Conservation (phyloP, 2,888 invertebrate genomes). For the Oegoconia quadripuncta region DNA sequence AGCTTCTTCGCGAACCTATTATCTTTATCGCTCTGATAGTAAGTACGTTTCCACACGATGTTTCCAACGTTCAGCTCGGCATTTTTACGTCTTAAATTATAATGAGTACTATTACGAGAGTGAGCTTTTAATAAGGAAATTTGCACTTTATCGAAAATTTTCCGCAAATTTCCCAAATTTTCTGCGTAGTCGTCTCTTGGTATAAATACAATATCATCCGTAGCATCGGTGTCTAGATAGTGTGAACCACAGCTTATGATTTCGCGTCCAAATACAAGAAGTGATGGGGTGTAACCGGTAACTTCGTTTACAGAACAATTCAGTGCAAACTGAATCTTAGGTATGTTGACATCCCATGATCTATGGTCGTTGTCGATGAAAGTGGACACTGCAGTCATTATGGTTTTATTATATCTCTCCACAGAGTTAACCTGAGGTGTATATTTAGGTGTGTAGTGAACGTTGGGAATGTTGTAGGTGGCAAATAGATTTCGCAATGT, state of each 20-base stretch:
- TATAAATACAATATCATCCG: slow-evolving; percentile 1
- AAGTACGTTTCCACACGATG: slow-evolving; percentile 18
- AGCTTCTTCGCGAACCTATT: slow-evolving; percentile 21
- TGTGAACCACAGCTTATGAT: slow-evolving; percentile 11
- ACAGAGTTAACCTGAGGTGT: too few relatives aligned
- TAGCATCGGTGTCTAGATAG: slow-evolving; percentile 4
- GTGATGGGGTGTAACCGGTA: slow-evolving; percentile 15
- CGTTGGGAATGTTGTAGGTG: slow-evolving; percentile 5
- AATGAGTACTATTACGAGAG: slow-evolving; percentile 2
- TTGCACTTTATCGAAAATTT: slow-evolving; percentile 9
- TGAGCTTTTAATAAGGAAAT: slow-evolving; percentile 1
- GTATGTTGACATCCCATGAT: slow-evolving; percentile 21
- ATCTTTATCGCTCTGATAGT: slow-evolving; percentile 21
- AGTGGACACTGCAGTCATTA: not conserved
- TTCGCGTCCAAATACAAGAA: slow-evolving; percentile 12
- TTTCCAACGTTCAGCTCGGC: slow-evolving; percentile 22
- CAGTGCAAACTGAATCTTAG: slow-evolving; percentile 21
- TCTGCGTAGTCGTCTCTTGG: slow-evolving; percentile 13
- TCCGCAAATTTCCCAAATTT: slow-evolving; percentile 4
- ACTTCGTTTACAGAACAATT: slow-evolving; percentile 24
- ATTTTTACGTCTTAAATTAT: slow-evolving; percentile 15
- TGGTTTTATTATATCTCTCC: not conserved
- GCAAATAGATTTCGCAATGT: not conserved
- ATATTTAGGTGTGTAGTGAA: slow-evolving; percentile 5
- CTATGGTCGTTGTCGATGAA: slow-evolving; percentile 19